Evolutionary conservation across 2,888 invertebrate genomes (phyloP), one percentile per base, ranked within the genome.

Genomic region (Incurvaria masculella): DNA sequence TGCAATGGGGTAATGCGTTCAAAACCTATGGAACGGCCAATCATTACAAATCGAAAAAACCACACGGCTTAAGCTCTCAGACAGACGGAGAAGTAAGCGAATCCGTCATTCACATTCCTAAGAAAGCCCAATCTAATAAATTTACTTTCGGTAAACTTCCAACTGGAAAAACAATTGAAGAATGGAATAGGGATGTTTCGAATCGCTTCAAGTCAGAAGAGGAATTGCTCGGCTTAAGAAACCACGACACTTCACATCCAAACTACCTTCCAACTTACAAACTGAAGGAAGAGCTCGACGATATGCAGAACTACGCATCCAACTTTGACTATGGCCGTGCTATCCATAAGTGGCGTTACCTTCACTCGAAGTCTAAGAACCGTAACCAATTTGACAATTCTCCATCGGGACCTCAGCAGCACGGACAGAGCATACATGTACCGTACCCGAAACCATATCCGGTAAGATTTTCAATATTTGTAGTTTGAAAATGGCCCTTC

Each of bases 321-420:
- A 68, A 67, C 51, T 72, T 72, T 26, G 69, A 71, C 52, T 76
- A 69, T 52, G 75, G 72, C 56, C 68, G 66, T 40, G 56, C 72
- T 1, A 66, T 72, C 14, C 71, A 76, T 16, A 74, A 70, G 57
- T 78, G 76, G 78, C 66, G 66, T 51, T 70, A 73, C 51, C 71
- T 72, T 14, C 75, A 75, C 51, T 59, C 72, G 51, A 71, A 68
- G 56, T 64, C 74, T 2, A 78, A 75, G 62, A 67, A 65, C 51
- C 38, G 16, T 17, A 71, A 67, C 14, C n/a, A n/a, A n/a, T 62
- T 63, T 43, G 76, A 74, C 55, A 68, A 67, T 48, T 75, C 72
- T 53, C 62, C 64, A 16, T 65, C 73, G n/a, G 71, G 75, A 53
- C 51, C 61, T 16, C 73, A 68, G 53, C 64, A 23, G 23, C 6